Percentiles rank a stretch among this genome's conserved stretches.
These are phyloP conservation scores for Pseudomyrmex sp. DNA, from an alignment of 1,140 invertebrate species.

Conservation along the genomic window DNA sequence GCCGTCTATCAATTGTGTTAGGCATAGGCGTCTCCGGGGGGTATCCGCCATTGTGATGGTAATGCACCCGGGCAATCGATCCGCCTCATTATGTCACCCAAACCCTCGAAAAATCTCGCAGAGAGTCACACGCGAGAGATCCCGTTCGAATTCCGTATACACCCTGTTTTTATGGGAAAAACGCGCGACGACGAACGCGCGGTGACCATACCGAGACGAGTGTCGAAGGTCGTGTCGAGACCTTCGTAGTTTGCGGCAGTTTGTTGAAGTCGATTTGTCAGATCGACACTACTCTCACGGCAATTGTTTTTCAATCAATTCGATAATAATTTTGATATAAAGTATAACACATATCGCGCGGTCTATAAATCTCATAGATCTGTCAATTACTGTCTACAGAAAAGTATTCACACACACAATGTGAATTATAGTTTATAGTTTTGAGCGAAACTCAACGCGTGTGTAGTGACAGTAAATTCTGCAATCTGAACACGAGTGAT, in stretches of 20 bases:
- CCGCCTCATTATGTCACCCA: constrained; percentile 81
- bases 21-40: constrained; percentile 72
- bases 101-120: constrained; percentile 72
- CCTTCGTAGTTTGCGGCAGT: background rate
- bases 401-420: background rate
- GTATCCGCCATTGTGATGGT: constrained; percentile 81
- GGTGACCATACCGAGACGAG: constrained; percentile 23
- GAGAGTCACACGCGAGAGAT: constrained; percentile 75
- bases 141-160: constrained; percentile 39
- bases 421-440: background rate
- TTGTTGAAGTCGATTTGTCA: constrained; percentile 17
- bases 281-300: background rate
- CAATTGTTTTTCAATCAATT: constrained; percentile 3
- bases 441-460: background rate
- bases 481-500: constrained; percentile 64
- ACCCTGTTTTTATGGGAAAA: constrained; percentile 77
- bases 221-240: constrained; percentile 41
- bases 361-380: background rate
- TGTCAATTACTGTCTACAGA: background rate
- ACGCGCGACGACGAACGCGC: constrained; percentile 3
- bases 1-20: constrained; percentile 83
- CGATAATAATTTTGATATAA: background rate
- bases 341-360: background rate
- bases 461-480: constrained; percentile 38
- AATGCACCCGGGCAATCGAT: constrained; percentile 82